Evolutionary conservation across 37 sponge, comb jelly and placozoan species (phyloP), one percentile per base, ranked within the genome.

Genomic region (Aplysina aerophoba): DNA sequence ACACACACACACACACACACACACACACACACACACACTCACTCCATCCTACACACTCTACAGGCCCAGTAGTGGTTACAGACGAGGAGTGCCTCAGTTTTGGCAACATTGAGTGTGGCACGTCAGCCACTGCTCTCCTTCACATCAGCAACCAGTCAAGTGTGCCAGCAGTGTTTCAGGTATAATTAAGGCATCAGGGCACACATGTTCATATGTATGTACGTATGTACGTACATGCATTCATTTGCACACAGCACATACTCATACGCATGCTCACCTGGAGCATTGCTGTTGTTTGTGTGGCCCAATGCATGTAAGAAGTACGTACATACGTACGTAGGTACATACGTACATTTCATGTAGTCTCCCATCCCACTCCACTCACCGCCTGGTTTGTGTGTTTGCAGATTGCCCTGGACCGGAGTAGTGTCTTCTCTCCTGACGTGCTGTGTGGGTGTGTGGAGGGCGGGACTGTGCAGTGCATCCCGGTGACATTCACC

Each of bases 351-450:
- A 81, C 61, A 13, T 20, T 20, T 25, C 64, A 35, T 31, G 19
- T 5, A 36, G 36, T 30, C 11, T 31, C 82, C 28, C 39, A 27
- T 36, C 28, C 64, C n/a, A n/a, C n/a, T n/a, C 1, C 64, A 50
- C 82, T 28, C 61, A 17, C 57, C 21, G 41, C 57, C 66, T 71
- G 1, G 64, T 5, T 21, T 59, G 5, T 61, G 30, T 84, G 34
- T 60, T 4, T 71, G 4, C 85, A 63, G 53, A 35, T 65, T 38
- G 44, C 64, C 83, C 19, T 90, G 13, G 87, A 79, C 50, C 1
- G 44, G 4, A 28, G 38, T 25, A 89, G 93, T 86, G 93, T 98
- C 54, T 98, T 98, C 81, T 55, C 72, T 58, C 74, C 92, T 81
- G 89, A 91, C 38, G 71, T 64, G 2, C 71, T 62, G 22, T 84